Conservation (phyloP, 2,888 invertebrate species). For the Callimorpha dominula region DNA sequence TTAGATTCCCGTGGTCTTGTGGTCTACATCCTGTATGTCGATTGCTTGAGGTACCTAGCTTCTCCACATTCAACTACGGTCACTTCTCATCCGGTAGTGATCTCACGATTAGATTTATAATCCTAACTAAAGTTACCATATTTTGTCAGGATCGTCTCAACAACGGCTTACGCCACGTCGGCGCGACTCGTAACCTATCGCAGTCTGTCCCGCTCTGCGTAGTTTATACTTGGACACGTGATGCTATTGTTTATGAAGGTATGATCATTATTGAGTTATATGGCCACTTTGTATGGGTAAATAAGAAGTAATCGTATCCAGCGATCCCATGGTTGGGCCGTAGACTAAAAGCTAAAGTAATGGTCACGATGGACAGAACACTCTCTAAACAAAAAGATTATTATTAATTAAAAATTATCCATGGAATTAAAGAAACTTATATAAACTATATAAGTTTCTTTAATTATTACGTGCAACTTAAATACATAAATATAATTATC, state of each 20-base stretch:
- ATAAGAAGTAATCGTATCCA: too few species aligned
- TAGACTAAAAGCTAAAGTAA: too few species aligned
- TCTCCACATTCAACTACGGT: not conserved
- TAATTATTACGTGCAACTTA: not conserved
- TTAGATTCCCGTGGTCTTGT: not conserved
- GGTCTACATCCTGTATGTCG: not conserved
- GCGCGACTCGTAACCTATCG: not conserved
- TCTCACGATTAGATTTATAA: not conserved
- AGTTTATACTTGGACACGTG: not conserved
- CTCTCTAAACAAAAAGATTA: too few species aligned
- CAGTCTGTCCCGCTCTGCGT: not conserved
- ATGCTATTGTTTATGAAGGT: not conserved
- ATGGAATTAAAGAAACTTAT: too few species aligned
- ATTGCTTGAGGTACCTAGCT: too few species aligned
- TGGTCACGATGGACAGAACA: too few species aligned
- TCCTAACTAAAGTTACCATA: not conserved
- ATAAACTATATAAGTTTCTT: too few species aligned
- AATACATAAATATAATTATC: not conserved
- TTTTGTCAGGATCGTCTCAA: slow-evolving; percentile 1
- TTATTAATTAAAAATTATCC: too few species aligned
- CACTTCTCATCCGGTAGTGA: not conserved
- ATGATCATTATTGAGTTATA: not conserved
- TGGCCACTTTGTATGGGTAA: not conserved
- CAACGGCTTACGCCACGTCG: not conserved
- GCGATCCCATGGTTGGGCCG: too few species aligned